Percentiles rank a stretch among this genome's conserved stretches.
Conservation (phyloP, 2,888 invertebrate genomes). For the Conomelus anceps region DNA sequence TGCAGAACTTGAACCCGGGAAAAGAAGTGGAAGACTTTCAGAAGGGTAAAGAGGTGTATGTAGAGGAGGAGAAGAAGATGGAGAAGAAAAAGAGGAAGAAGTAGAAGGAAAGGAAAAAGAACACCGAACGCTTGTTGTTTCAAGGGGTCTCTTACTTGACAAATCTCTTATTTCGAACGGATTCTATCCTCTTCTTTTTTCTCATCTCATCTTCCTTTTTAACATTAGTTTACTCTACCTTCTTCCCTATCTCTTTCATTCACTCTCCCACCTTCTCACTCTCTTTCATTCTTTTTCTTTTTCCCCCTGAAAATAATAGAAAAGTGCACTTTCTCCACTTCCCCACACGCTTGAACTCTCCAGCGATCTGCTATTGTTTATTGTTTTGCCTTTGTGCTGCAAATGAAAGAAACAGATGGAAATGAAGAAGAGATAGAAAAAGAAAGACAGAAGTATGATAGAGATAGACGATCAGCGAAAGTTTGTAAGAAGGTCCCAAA, state of each 20-base stretch:
- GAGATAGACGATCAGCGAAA: no score
- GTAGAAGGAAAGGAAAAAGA: background rate
- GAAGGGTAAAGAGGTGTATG: background rate
- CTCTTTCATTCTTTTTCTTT: no score
- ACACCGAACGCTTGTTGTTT: background rate
- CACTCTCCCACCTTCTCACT: background rate
- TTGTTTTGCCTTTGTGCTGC: background rate
- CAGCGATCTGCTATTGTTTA: background rate
- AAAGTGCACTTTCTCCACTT: no score
- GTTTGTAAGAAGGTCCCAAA: background rate
- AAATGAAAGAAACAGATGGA: background rate
- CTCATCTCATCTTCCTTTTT: background rate
- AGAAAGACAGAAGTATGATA: no score
- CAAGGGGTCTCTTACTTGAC: slow-evolving; percentile 1
- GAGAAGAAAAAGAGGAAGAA: background rate
- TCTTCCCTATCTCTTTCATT: no score
- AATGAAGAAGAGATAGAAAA: background rate
- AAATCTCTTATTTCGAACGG: slow-evolving; percentile 7
- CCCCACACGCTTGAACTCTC: background rate
- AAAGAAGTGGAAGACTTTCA: background rate
- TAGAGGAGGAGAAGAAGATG: background rate
- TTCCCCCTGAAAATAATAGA: no score
- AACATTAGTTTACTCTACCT: background rate
- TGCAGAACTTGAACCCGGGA: slow-evolving; percentile 17
- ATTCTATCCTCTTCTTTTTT: background rate